These are phyloP conservation scores for Mesocricetus auratus DNA, from an alignment of 2,113 vertebrate species.

Conservation along the genomic window DNA sequence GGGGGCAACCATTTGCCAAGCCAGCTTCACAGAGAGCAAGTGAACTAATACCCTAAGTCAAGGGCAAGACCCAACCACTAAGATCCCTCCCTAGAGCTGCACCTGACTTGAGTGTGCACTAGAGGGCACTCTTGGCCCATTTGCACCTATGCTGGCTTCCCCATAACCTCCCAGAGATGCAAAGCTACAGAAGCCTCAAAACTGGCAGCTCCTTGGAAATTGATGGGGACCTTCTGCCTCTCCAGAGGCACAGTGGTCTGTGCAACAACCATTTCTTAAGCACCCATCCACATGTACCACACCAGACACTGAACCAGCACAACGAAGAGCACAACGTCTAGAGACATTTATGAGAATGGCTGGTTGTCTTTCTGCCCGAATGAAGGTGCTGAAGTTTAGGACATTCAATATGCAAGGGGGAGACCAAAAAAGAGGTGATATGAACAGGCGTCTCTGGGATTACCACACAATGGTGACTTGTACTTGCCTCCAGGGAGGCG, in stretches of 20 bases:
- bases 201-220: background rate
- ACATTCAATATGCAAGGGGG: background rate
- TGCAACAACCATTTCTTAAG: background rate
- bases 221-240: background rate
- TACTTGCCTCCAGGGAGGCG: background rate
- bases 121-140: constrained; percentile 40
- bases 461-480: rapidly evolving
- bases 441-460: background rate
- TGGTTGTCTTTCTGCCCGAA: background rate
- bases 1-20: background rate
- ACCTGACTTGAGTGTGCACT: background rate
- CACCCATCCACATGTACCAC: background rate
- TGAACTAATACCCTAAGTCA: background rate
- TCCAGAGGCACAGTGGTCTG: background rate
- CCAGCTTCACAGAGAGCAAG: background rate
- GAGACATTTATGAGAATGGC: background rate
- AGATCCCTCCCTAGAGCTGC: rapidly evolving
- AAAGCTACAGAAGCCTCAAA: background rate
- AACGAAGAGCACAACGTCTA: too few species aligned
- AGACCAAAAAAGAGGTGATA: background rate
- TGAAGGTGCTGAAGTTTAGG: background rate
- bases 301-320: too few species aligned
- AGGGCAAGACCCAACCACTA: rapidly evolving
- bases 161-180: rapidly evolving
- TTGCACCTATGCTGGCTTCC: rapidly evolving